Conservation (phyloP, 1,140 invertebrate genomes). For the Marisa cornuarietis region DNA sequence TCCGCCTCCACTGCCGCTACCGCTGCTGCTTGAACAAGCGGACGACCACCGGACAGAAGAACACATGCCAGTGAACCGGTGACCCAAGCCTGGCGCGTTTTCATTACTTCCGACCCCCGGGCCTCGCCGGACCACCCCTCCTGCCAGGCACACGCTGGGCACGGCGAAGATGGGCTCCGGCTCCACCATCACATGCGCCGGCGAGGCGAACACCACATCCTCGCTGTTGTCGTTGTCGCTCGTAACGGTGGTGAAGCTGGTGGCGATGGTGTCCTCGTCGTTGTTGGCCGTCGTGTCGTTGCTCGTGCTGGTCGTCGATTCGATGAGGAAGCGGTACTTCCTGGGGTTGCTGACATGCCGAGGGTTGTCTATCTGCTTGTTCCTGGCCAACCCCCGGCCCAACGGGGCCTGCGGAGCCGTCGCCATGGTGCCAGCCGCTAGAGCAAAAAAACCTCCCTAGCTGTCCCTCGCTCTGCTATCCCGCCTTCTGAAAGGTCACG, state of each 20-base stretch:
- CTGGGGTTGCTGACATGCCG: conserved; percentile 9
- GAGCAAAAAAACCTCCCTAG: background rate
- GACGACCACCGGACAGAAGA: background rate
- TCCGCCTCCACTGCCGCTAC: background rate
- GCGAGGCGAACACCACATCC: background rate
- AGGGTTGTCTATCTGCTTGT: background rate
- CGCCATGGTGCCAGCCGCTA: background rate
- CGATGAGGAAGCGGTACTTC: conserved; percentile 24
- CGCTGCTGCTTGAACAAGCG: background rate
- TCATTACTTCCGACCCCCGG: too few species aligned
- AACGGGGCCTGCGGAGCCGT: background rate
- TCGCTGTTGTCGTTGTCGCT: conserved; percentile 21
- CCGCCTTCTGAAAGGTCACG: background rate
- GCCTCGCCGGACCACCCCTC: background rate
- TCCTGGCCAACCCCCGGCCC: background rate
- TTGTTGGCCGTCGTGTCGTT: conserved; percentile 18
- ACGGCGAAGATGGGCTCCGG: conserved; percentile 19
- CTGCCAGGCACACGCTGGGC: conserved; percentile 7
- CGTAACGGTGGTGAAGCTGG: conserved; percentile 23
- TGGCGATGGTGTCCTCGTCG: conserved; percentile 23
- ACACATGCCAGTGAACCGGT: too few species aligned
- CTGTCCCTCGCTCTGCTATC: background rate
- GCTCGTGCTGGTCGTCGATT: conserved; percentile 22
- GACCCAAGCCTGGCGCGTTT: too few species aligned
- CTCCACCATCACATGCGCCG: background rate